Percentiles rank a stretch among this genome's conserved stretches.
phyloP scores from a whole-genome alignment of 1,140 invertebrate genomes.

The Meloidogyne exigua region DNA sequence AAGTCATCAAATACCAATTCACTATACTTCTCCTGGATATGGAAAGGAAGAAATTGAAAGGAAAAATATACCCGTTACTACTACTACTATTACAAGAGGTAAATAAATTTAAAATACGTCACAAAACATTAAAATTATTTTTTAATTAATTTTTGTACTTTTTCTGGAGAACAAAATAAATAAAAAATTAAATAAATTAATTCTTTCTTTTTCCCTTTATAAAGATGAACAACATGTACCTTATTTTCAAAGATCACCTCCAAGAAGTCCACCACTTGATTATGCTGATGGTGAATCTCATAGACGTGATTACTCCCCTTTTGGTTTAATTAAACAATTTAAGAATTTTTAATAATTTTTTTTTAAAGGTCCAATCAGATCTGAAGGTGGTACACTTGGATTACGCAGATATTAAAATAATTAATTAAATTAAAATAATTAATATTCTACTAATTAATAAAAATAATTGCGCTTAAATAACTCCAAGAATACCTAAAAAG shows the following conservation, averaged over 20 bases:
- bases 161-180: no score
- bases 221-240: not conserved
- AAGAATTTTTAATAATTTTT: not conserved
- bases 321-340: not conserved
- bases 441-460: no score
- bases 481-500: no score
- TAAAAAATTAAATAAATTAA: no score
- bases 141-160: no score
- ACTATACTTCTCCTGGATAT: not conserved
- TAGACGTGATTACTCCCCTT: not conserved
- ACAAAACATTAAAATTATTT: no score
- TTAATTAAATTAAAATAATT: no score
- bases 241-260: not conserved
- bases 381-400: not conserved
- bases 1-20: conserved; percentile 1
- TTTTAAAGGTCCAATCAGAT: not conserved
- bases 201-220: not conserved
- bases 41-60: not conserved
- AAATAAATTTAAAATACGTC: no score
- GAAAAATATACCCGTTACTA: not conserved
- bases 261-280: not conserved
- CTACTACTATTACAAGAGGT: no score
- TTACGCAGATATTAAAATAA: not conserved
- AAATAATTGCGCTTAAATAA: no score
- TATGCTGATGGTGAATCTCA: not conserved